Percentiles rank a stretch among this genome's conserved stretches.
These are phyloP conservation scores for Serilophus lunatus DNA, from an alignment of 2,113 vertebrate species.

Conservation along the genomic window DNA sequence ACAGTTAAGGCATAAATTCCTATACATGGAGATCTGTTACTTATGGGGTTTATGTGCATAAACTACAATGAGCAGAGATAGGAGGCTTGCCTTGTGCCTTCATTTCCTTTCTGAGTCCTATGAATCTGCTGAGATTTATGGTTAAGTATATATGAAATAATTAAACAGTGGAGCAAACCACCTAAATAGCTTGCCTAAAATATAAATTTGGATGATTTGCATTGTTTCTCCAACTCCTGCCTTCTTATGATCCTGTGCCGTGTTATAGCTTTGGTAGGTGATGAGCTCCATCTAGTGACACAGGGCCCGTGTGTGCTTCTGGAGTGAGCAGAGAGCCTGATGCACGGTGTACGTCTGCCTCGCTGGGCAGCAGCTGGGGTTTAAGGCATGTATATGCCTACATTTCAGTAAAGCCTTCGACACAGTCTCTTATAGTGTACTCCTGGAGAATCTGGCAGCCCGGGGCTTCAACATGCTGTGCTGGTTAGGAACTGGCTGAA, in stretches of 20 bases:
- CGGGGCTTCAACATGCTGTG: no score
- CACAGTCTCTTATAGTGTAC: no score
- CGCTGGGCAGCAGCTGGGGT: not conserved
- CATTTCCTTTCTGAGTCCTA: not conserved
- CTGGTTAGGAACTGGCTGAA: no score
- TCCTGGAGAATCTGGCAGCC: no score
- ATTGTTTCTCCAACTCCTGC: not conserved
- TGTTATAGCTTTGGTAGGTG: not conserved
- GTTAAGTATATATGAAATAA: not conserved
- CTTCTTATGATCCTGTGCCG: rapidly evolving
- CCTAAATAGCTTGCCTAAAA: not conserved
- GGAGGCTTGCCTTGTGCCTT: not conserved
- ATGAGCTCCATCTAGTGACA: conserved; percentile 61
- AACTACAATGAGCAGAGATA: not conserved
- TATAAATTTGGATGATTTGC: not conserved
- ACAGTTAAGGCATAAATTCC: not conserved
- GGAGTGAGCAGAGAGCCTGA: rapidly evolving
- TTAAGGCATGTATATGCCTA: not conserved
- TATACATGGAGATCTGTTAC: not conserved
- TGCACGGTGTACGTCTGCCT: not conserved
- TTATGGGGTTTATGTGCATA: not conserved
- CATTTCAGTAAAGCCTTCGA: no score
- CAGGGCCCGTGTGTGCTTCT: rapidly evolving
- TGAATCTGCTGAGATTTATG: not conserved
- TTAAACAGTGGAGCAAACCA: not conserved